A percentile compares a stretch with the other conserved stretches of the same genome.
Evolutionary conservation across 2,888 invertebrate genomes (phyloP).

Genomic region (Ophioninae sp.): DNA sequence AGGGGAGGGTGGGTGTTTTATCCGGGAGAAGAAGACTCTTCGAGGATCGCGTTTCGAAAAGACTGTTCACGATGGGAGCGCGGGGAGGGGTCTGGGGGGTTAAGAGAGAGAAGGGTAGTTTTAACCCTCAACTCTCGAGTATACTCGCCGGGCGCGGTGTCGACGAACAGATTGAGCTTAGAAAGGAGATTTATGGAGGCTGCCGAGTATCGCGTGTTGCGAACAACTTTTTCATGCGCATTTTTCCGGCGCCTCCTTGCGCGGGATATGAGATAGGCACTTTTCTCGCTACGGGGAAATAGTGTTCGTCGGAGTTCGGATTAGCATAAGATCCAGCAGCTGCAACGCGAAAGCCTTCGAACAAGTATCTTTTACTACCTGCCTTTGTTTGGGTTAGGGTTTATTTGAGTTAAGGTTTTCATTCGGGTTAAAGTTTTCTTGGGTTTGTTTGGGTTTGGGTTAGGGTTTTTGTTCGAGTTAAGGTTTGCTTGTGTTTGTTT

Average conservation of each 20-base stretch:
- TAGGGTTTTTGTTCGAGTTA: too few species aligned
- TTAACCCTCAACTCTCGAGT: constrained; percentile 39
- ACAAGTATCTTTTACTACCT: constrained; percentile 36
- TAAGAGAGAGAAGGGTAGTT: constrained; percentile 40
- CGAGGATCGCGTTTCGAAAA: constrained; percentile 5
- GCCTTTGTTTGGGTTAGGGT: background rate
- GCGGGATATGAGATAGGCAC: constrained; percentile 71
- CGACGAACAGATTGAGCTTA: constrained; percentile 78
- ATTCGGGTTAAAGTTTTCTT: too few species aligned
- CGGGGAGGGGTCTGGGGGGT: background rate
- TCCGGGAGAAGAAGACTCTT: constrained; percentile 42
- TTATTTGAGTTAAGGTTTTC: constrained; percentile 1
- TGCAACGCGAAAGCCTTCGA: constrained; percentile 66
- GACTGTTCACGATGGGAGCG: too few species aligned
- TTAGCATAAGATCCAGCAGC: constrained; percentile 79
- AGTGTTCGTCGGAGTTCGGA: constrained; percentile 68
- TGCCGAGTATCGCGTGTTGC: constrained; percentile 72
- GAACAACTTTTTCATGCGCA: constrained; percentile 71
- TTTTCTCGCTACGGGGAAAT: background rate
- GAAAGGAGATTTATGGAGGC: constrained; percentile 78
- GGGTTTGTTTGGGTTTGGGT: too few species aligned
- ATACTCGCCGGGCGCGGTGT: constrained; percentile 45
- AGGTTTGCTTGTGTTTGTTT: too few species aligned
- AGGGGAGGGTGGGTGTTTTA: constrained; percentile 13
- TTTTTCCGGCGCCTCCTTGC: constrained; percentile 71